Evolutionary conservation across 35 echinoderm and acorn worm genomes (phyloP), one percentile per base, ranked within the genome.

Genomic region (Lytechinus variegatus): DNA sequence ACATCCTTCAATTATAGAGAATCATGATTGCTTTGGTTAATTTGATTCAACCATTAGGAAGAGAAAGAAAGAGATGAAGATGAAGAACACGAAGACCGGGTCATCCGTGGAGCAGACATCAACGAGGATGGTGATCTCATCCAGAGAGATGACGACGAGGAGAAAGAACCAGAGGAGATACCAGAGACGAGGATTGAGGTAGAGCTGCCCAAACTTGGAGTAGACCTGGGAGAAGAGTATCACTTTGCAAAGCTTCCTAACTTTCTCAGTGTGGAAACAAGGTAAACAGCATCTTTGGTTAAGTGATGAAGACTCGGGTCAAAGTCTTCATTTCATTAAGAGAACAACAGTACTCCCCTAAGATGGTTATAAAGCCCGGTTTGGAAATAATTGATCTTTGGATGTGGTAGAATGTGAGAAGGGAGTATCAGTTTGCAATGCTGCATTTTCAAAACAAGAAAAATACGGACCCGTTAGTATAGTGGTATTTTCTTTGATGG

Each of bases 241-340:
- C 98, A 99, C 72, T 99, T 99, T 98, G 98, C 96, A n/a, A 99
- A 99, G 89, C 86, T 99, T 53, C 98, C 98, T 7, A 99, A 99
- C 91, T 99, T 99, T 87, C 95, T 99, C 87, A 99, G 98, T 98
- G 98, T 99, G 0, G 98, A 99, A 89, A 97, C 98, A 54, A 97
- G 98, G 98, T 97, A 56, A 88, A 95, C 9, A 87, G 29, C 8
- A 28, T 12, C 88, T 90, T 28, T 90, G 16, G 29, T 90, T 19
- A 4, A 71, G 16, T 58, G 8, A 19, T 96, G 54, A 4, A 4
- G 7, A 16, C 71, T 87, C 33, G 2, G 33, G 33, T 44, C 33
- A 44, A 44, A 44, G 33, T 44, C 33, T 44, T 44, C 33, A 44
- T 44, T 44, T 44, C 33, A 44, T 44, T 44, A 44, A 44, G 33